phyloP scores from a whole-genome alignment of 92 coral and sea anemone species.

The Muricea muricata region DNA sequence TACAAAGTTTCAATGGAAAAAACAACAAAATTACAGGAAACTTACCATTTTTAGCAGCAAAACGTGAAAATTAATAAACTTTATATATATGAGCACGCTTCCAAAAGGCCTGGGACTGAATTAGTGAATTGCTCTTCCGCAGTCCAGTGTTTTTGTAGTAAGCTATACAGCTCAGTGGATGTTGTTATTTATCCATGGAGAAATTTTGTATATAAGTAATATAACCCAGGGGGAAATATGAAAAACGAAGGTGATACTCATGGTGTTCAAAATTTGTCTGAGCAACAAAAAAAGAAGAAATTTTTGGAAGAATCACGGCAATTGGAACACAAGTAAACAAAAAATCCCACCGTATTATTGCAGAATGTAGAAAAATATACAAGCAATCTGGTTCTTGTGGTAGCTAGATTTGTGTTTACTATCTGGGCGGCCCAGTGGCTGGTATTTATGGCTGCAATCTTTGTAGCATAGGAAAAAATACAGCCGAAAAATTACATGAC shows the following conservation, averaged over 20 bases:
- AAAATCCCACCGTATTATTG: too few species aligned
- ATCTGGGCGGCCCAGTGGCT: neutral
- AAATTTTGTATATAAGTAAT: too few species aligned
- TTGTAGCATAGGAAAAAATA: too few species aligned
- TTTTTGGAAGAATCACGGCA: constrained; percentile 80
- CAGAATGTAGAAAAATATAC: too few species aligned
- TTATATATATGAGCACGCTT: too few species aligned
- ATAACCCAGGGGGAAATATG: neutral
- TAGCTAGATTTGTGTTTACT: neutral
- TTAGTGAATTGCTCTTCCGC: neutral
- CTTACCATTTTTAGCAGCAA: neutral
- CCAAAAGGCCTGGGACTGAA: neutral
- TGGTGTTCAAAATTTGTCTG: neutral
- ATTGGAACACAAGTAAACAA: constrained; percentile 84
- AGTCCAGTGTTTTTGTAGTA: too few species aligned
- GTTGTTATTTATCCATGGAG: too few species aligned
- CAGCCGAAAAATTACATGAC: too few species aligned
- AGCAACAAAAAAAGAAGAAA: constrained; percentile 73
- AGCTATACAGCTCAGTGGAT: neutral
- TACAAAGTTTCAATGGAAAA: neutral
- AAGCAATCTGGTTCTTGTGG: neutral
- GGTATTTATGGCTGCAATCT: too few species aligned
- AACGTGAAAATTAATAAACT: neutral
- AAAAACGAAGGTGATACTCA: constrained; percentile 19
- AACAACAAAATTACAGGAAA: neutral